Evolutionary conservation across 2,113 vertebrate genomes (phyloP), one percentile per base, ranked within the genome.

Genomic region (Agapornis roseicollis): DNA sequence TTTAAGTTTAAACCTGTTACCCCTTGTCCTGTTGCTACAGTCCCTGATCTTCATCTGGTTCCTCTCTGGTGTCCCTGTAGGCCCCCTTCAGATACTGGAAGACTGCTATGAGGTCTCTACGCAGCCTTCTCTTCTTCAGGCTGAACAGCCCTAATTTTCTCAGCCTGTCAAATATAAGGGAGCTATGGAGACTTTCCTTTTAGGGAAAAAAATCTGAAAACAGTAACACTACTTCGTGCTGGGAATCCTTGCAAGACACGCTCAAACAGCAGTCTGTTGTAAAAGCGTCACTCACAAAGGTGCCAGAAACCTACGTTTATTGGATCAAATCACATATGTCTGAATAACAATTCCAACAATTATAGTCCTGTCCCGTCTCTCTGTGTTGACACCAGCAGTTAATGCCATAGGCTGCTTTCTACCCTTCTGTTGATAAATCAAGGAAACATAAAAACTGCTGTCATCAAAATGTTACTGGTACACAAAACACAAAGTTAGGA

Each of bases 331-430:
- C 79, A 86, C 65, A 68, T 2, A 4, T 2, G 11, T 78, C 68
- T 74, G 85, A 90, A 93, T 74, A 92, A 90, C 55, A 93, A 71
- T 86, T 91, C 60, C 80, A 84, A 71, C 79, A 93, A 74, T 78
- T 91, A 88, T 14, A 94, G 87, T 41, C 63, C 81, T 93, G 79
- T 83, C 76, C 85, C 4, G 1, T 78, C 74, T 87, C 52, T 58
- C 63, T 69, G 25, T 63, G 55, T 63, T 95, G 79, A 80, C 77
- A 94, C 46, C 68, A 83, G 85, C 66, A 90, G 74, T 91, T 89
- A 65, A 69, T 33, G 4, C 64, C 64, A 19, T 10, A 80, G 42
- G 39, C 20, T 90, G 52, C 37, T 85, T 93, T 83, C 50, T 77
- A 20, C 71, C 69, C 25, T 24, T 68, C 52, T 74, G 28, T 25